phyloP scores from a whole-genome alignment of 1,140 invertebrate species.

The Nasonia longicornis region DNA sequence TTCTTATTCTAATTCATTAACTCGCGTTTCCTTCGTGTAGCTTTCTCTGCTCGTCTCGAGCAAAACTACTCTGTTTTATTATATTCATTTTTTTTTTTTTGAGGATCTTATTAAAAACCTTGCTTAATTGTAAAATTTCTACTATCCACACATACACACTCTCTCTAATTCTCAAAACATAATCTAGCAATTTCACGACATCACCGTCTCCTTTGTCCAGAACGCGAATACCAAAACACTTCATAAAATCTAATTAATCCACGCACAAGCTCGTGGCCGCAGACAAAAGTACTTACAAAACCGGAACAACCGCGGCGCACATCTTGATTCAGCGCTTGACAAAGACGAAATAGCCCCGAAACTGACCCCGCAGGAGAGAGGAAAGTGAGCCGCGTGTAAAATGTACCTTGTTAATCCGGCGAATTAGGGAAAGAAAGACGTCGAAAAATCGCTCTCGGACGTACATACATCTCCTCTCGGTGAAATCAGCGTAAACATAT shows the following conservation, averaged over 20 bases:
- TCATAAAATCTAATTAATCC: not conserved
- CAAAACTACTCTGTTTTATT: not conserved
- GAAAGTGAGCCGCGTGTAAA: not conserved
- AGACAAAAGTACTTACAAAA: not conserved
- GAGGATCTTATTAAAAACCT: no score
- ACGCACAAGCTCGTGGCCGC: not conserved
- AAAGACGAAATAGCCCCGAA: not conserved
- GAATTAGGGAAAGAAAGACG: not conserved
- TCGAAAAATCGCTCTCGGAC: not conserved
- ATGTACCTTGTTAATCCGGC: no score
- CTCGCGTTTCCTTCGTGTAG: not conserved
- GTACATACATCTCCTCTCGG: no score
- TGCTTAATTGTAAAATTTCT: no score
- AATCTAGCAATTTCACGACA: no score
- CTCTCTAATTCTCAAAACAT: no score
- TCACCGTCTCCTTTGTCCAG: not conserved
- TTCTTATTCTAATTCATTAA: slow-evolving; percentile 7
- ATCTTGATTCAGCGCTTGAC: not conserved
- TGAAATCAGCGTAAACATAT: not conserved
- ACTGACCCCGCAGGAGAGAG: not conserved
- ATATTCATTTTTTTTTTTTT: not conserved
- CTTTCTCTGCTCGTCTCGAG: slow-evolving; percentile 2
- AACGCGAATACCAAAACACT: not conserved
- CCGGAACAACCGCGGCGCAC: not conserved
- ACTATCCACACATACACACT: no score